Conservation (phyloP, 2,797 vertebrate genomes). For the Pangasius krempfi region DNA sequence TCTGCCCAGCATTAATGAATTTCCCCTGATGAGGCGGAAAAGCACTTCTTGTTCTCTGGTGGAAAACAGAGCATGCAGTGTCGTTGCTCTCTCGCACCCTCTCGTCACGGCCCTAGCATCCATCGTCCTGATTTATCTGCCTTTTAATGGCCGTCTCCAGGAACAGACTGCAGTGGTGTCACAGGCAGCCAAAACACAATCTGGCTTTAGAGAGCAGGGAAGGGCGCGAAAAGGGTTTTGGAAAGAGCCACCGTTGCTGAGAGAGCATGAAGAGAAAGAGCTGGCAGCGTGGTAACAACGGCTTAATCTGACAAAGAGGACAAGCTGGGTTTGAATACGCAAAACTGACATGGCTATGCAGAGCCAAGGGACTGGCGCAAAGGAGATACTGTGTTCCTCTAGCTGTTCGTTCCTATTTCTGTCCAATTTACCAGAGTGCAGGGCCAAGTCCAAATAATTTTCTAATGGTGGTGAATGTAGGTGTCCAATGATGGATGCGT, state of each 20-base stretch:
- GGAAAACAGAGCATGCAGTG: conserved; percentile 37
- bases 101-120: conserved; percentile 54
- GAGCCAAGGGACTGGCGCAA: not conserved
- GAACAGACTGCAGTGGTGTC: conserved; percentile 60
- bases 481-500: not conserved
- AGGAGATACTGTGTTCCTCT: conserved; percentile 3
- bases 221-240: conserved; percentile 31
- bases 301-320: conserved; percentile 31
- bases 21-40: conserved; percentile 44
- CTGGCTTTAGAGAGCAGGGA: conserved; percentile 47
- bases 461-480: not conserved
- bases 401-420: not conserved
- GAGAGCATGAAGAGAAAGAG: conserved; percentile 36
- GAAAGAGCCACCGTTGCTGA: conserved; percentile 36
- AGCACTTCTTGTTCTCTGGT: conserved; percentile 49
- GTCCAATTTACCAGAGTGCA: not conserved
- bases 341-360: conserved; percentile 25
- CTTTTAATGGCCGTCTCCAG: conserved; percentile 45
- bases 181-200: conserved; percentile 60
- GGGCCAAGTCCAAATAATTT: not conserved
- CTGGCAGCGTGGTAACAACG: conserved; percentile 25
- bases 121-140: conserved; percentile 64
- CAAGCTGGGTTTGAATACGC: conserved; percentile 45
- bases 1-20: conserved; percentile 36
- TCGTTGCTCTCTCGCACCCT: conserved; percentile 44